Evolutionary conservation across 2,113 vertebrate species (phyloP).

Genomic region (Mustela lutreola): DNA sequence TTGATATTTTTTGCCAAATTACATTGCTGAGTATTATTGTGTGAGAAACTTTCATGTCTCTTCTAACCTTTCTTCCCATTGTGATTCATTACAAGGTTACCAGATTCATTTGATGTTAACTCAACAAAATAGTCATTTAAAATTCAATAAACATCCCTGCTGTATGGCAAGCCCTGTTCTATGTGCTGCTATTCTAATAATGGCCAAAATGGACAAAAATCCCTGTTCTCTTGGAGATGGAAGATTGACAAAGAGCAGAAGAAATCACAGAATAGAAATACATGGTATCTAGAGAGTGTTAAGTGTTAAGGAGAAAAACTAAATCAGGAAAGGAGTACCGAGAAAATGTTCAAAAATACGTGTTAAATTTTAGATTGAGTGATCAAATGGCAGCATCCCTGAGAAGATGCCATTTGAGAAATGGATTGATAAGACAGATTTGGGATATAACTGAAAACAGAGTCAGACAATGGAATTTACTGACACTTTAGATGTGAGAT

Average conservation of each 20-base stretch:
- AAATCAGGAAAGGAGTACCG: neutral
- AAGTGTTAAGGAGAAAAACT: neutral
- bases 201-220: neutral
- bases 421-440: neutral
- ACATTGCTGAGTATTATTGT: neutral
- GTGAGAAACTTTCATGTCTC: neutral
- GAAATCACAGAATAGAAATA: neutral
- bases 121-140: neutral
- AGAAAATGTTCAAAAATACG: neutral
- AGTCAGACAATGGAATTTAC: neutral
- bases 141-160: neutral
- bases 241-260: neutral
- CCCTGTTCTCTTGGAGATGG: neutral
- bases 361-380: neutral
- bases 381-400: neutral
- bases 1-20: neutral
- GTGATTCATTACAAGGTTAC: neutral
- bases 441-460: neutral
- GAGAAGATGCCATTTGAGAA: neutral
- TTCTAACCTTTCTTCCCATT: neutral
- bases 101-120: neutral
- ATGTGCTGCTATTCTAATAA: neutral
- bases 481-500: neutral
- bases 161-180: neutral
- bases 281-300: neutral